Evolutionary conservation across 2,797 vertebrate species (phyloP).

Genomic region (Sebastolobus altivelis): DNA sequence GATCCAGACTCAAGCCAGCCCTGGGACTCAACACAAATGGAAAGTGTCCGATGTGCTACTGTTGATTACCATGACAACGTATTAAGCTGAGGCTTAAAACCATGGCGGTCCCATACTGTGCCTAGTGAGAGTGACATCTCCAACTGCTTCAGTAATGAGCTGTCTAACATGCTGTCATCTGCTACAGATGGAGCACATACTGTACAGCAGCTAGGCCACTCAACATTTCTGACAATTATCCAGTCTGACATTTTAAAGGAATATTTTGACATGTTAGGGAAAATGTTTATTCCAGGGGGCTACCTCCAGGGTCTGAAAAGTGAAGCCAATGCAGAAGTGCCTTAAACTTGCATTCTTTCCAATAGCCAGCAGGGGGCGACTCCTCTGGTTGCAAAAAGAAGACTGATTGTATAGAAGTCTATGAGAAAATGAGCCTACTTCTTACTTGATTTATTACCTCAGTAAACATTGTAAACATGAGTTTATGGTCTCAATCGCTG

Average conservation of each 20-base stretch:
- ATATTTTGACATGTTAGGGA: constrained; percentile 24
- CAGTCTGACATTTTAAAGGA: constrained; percentile 35
- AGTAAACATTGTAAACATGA: too few relatives aligned
- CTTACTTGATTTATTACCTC: too few relatives aligned
- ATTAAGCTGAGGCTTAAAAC: constrained; percentile 72
- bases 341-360: too few relatives aligned
- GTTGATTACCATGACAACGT: constrained; percentile 77
- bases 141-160: constrained; percentile 81
- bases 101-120: constrained; percentile 72
- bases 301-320: too few relatives aligned
- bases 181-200: constrained; percentile 70
- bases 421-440: too few relatives aligned
- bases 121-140: constrained; percentile 78
- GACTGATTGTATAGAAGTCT: too few relatives aligned
- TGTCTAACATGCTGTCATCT: constrained; percentile 71
- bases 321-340: too few relatives aligned
- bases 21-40: constrained; percentile 40
- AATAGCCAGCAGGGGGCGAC: too few relatives aligned
- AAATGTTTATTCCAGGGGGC: neutral
- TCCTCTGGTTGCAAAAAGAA: too few relatives aligned
- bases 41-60: constrained; percentile 63
- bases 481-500: too few relatives aligned
- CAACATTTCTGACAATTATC: constrained; percentile 48
- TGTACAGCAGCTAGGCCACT: constrained; percentile 47
- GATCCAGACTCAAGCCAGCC: constrained; percentile 29